phyloP scores from a whole-genome alignment of 2,797 vertebrate genomes.

The Alectoris magna region DNA sequence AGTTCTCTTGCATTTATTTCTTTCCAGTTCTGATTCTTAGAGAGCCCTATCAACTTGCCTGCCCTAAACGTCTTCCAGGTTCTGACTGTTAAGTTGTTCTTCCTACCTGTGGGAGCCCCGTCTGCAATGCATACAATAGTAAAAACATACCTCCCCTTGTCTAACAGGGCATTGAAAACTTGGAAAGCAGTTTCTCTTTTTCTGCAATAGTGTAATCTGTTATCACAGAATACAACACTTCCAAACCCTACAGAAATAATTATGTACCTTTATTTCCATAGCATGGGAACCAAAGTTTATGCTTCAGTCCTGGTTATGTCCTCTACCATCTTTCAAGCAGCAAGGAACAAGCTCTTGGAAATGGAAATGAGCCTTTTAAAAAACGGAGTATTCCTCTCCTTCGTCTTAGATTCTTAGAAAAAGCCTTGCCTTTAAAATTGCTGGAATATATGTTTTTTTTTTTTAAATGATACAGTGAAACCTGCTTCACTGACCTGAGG shows the following conservation, averaged over 20 bases:
- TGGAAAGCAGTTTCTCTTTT: neutral
- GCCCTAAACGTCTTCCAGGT: neutral
- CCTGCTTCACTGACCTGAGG: neutral
- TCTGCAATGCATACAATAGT: neutral
- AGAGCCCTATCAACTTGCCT: neutral
- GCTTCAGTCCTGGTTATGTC: neutral
- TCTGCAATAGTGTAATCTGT: neutral
- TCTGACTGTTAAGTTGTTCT: neutral
- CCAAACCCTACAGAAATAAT: neutral
- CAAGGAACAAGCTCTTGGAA: neutral
- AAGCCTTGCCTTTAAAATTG: neutral
- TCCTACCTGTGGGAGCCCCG: neutral
- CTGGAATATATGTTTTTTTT: neutral
- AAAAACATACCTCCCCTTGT: neutral
- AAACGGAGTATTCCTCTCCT: neutral
- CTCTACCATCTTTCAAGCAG: neutral
- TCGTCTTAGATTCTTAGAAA: neutral
- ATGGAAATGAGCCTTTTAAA: neutral
- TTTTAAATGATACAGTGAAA: neutral
- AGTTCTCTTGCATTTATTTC: neutral
- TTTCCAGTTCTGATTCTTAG: neutral
- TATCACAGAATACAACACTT: neutral
- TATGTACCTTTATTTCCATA: neutral
- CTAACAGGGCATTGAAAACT: neutral
- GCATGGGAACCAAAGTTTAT: neutral